A percentile compares a stretch with the other conserved stretches of the same genome.
Conservation (phyloP, 2,113 vertebrate species). For the Hassar affinis region DNA sequence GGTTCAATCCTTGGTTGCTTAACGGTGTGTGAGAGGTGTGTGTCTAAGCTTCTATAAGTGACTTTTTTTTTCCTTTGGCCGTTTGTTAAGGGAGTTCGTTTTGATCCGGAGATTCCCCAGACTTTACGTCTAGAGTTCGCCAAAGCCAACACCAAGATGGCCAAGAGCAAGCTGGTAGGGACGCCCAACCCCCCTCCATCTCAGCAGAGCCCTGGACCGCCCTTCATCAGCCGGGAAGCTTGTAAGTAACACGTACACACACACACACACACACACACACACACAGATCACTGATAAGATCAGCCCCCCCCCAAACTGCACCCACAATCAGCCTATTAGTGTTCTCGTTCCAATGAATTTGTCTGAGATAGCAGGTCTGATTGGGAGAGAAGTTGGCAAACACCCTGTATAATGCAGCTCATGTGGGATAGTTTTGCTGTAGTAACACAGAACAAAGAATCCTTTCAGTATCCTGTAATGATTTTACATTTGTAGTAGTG, state of each 20-base stretch:
- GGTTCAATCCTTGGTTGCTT: not conserved
- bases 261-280: conserved; percentile 17
- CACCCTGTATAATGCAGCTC: not conserved
- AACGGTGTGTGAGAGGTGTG: not conserved
- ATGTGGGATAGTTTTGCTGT: conserved; percentile 13
- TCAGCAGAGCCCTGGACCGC: conserved; percentile 90
- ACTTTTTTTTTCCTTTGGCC: not conserved
- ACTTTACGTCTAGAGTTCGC: conserved; percentile 95
- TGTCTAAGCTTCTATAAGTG: not conserved
- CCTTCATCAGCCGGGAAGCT: conserved; percentile 94
- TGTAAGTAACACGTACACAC: conserved; percentile 78
- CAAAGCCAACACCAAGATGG: conserved; percentile 99
- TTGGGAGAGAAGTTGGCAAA: not conserved
- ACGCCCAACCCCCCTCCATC: conserved; percentile 89
- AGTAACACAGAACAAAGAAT: conserved; percentile 20
- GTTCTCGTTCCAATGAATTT: conserved; percentile 13
- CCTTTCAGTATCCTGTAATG: not conserved
- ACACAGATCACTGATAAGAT: conserved; percentile 29
- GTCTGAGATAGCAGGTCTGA: conserved; percentile 16
- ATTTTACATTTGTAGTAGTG: conserved; percentile 3
- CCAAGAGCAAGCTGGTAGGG: conserved; percentile 95
- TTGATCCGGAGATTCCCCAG: conserved; percentile 96
- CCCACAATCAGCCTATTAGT: conserved; percentile 26
- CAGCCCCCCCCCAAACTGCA: conserved; percentile 6
- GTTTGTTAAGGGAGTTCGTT: conserved; percentile 84